A percentile compares a stretch with the other conserved stretches of the same genome.
phyloP scores from a whole-genome alignment of 2,888 invertebrate species.

The Phyto melanocephala region DNA sequence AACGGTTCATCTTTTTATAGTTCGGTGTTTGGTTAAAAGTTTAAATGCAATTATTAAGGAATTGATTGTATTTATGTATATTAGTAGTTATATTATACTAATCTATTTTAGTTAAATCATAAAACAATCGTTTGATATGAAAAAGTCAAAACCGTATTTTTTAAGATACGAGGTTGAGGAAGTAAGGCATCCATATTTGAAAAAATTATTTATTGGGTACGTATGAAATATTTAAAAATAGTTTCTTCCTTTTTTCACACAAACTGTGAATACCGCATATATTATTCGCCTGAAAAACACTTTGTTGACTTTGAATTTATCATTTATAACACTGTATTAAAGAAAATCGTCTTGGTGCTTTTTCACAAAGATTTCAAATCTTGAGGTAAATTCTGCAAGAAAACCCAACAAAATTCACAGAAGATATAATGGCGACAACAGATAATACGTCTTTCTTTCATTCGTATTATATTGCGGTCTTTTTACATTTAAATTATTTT shows the following conservation, averaged over 20 bases:
- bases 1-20: too few species aligned
- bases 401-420: not conserved
- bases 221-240: too few species aligned
- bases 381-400: not conserved
- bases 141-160: too few species aligned
- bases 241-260: not conserved
- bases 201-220: too few species aligned
- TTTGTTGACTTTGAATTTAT: slow-evolving; percentile 18
- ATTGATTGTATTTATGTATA: too few species aligned
- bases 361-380: not conserved
- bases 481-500: slow-evolving; percentile 40
- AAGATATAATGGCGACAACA: slow-evolving; percentile 27
- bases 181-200: too few species aligned
- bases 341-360: not conserved
- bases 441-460: slow-evolving; percentile 32
- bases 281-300: not conserved
- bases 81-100: too few species aligned
- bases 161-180: too few species aligned
- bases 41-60: too few species aligned
- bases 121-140: too few species aligned
- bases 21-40: too few species aligned
- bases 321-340: not conserved
- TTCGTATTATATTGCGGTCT: not conserved
- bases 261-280: not conserved
- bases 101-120: too few species aligned